These are phyloP conservation scores for Chaenocephalus aceratus DNA, from an alignment of 2,113 vertebrate species.

Conservation along the genomic window DNA sequence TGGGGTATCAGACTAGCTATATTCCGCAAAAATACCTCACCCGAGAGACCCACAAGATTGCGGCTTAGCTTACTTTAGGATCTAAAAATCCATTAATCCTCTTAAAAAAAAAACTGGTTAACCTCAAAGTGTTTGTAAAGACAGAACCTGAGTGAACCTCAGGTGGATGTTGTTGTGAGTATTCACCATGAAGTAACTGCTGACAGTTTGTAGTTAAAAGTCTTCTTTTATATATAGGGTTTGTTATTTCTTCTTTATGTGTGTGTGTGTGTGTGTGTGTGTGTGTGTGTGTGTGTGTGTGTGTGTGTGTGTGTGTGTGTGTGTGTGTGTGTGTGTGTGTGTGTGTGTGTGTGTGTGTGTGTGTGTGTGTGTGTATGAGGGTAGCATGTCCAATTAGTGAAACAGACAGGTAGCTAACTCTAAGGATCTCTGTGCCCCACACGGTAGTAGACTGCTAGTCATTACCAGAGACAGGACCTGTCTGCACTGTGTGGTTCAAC, in stretches of 20 bases:
- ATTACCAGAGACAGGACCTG: constrained; percentile 51
- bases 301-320: too few species aligned
- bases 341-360: too few species aligned
- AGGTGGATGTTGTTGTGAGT: constrained; percentile 51
- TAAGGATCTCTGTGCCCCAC: constrained; percentile 38
- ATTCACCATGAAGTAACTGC: constrained; percentile 52
- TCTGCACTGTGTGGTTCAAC: constrained; percentile 34
- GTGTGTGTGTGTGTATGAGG: too few species aligned
- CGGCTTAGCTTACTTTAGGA: constrained; percentile 60
- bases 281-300: too few species aligned
- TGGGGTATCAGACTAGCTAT: constrained; percentile 49
- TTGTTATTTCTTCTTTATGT: constrained; percentile 50
- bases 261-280: background rate
- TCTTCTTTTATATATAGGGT: constrained; percentile 34
- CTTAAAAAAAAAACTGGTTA: constrained; percentile 53
- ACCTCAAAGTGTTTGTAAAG: constrained; percentile 62
- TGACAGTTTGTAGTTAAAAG: constrained; percentile 49
- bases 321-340: too few species aligned
- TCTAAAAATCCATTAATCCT: constrained; percentile 73
- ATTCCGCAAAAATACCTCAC: constrained; percentile 52
- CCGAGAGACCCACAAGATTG: constrained; percentile 52
- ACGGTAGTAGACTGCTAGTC: constrained; percentile 47
- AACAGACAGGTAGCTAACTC: constrained; percentile 52
- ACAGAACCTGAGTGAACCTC: constrained; percentile 55
- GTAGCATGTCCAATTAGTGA: constrained; percentile 60